Evolutionary conservation across 2,113 vertebrate genomes (phyloP).

Genomic region (Sinosuthora webbiana): DNA sequence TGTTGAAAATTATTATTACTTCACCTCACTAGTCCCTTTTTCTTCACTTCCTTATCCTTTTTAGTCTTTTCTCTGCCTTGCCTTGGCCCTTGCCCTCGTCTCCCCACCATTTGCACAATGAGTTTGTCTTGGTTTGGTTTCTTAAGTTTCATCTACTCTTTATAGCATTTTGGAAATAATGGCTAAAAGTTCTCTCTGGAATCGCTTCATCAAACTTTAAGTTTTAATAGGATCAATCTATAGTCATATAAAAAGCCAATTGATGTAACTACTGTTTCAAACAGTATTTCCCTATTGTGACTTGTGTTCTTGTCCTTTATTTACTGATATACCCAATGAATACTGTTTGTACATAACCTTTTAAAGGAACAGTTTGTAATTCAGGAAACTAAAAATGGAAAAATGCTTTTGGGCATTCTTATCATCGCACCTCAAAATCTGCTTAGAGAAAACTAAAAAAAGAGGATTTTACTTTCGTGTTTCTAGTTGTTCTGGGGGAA

Average conservation of each 20-base stretch:
- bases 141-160: neutral
- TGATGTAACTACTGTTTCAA: neutral
- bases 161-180: neutral
- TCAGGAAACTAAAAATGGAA: neutral
- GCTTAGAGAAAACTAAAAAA: neutral
- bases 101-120: neutral
- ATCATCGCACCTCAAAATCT: neutral
- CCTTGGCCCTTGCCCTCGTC: neutral
- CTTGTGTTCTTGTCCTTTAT: neutral
- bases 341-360: neutral
- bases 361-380: neutral
- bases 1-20: neutral
- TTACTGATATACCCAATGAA: neutral
- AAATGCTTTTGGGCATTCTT: neutral
- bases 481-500: neutral
- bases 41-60: neutral
- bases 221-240: neutral
- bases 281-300: neutral
- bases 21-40: neutral
- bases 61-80: neutral
- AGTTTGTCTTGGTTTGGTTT: neutral
- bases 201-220: neutral
- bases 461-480: neutral
- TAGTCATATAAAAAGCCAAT: neutral
- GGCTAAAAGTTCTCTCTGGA: neutral